These are phyloP conservation scores for Vipera ursinii DNA, from an alignment of 2,797 vertebrate species.

Conservation along the genomic window DNA sequence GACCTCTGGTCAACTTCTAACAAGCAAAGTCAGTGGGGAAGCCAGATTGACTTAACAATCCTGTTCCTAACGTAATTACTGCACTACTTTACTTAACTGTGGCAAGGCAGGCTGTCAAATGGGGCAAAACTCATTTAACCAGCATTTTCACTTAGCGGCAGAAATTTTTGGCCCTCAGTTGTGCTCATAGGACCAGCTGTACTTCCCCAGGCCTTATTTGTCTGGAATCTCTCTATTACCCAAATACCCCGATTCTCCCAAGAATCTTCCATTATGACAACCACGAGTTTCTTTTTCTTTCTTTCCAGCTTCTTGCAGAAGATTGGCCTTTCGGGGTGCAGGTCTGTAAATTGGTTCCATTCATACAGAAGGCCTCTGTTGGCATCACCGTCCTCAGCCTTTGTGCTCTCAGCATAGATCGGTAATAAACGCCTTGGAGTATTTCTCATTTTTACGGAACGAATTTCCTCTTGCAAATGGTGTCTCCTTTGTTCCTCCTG, in stretches of 20 bases:
- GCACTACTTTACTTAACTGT: no score
- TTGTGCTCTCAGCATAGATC: constrained; percentile 87
- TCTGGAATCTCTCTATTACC: not conserved
- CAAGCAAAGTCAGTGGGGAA: no score
- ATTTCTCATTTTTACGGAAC: not conserved
- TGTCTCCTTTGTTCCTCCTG: rapidly evolving
- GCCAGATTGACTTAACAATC: no score
- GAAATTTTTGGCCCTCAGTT: no score
- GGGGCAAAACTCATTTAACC: no score
- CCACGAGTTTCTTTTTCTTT: not conserved
- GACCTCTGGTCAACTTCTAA: no score
- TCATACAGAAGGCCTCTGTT: constrained; percentile 87
- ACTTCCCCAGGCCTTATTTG: not conserved
- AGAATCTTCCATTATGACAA: not conserved
- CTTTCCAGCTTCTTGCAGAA: constrained; percentile 78
- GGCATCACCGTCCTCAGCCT: constrained; percentile 89
- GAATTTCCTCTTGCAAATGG: not conserved
- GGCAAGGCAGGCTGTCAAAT: no score
- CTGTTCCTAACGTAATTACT: no score
- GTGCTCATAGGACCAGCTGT: no score
- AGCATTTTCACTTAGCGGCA: no score
- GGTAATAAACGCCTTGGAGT: constrained; percentile 64
- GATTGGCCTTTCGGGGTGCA: constrained; percentile 87
- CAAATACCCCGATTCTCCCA: not conserved
- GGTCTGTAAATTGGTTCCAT: constrained; percentile 84